Evolutionary conservation across 1,140 invertebrate genomes (phyloP), one percentile per base, ranked within the genome.

Genomic region (Drosophila truncata): DNA sequence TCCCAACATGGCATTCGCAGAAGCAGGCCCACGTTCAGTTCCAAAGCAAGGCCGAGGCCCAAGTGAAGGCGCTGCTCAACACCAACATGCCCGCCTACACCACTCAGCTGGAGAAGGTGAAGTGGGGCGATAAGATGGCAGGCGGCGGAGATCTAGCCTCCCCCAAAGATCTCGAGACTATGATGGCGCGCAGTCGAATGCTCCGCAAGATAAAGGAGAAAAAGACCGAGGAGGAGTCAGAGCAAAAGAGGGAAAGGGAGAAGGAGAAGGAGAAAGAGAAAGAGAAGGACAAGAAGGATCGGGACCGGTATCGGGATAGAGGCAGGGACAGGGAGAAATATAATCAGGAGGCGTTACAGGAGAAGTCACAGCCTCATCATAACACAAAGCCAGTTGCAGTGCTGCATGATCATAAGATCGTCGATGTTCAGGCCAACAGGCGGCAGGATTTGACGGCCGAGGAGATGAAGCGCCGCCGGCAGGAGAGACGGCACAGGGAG

Each of bases 1-100:
- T 23, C 13, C 16, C 23, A n/a, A 13, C 10, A 1, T 82, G 47
- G 76, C 64, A 42, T 47, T 52, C 25, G 41, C 85, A 52, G 76
- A 71, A 25, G 42, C 35, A 60, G 13, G 29, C 49, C 0, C 57
- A 61, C 16, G 33, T 29, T 0, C 61, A 54, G 20, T 46, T 55
- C 8, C 46, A 50, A 2, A 23, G 7, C 4, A 70, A 63, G 11
- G 25, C 35, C 0, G 47, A 66, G 35, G 72, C 37, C 10, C 62
- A 72, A 4, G 20, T 29, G 2, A 44, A 67, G 9, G 31, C 44
- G 0, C 46, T 74, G 54, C 20, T 72, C 11, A 11, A 41, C 35
- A n/a, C 18, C 7, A 73, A 39, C 25, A 1, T 29, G 39, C 64
- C 59, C 25, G n/a, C 31, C 16, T 33, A 25, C 13, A 18, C 16